Conservation (phyloP, 1,140 invertebrate species). For the Antheraea pernyi region DNA sequence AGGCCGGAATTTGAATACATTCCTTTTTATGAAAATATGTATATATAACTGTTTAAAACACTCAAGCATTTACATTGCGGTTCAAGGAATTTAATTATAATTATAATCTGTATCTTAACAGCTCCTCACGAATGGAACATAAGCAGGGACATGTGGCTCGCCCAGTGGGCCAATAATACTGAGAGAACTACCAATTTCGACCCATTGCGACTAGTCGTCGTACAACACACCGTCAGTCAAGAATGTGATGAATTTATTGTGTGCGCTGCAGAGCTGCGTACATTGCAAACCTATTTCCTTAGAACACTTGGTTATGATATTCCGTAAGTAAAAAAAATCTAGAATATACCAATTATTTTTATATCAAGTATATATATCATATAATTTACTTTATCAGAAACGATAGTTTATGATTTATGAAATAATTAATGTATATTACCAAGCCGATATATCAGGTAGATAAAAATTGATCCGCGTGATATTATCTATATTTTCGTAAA, state of each 20-base stretch:
- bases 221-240: constrained; percentile 55
- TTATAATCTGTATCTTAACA: constrained; percentile 15
- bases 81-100: no score
- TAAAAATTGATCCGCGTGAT: no score
- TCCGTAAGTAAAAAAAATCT: constrained; percentile 46
- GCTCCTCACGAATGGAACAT: constrained; percentile 63
- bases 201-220: constrained; percentile 52
- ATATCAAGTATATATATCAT: background rate
- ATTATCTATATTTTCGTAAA: no score
- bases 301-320: constrained; percentile 39
- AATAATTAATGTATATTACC: no score
- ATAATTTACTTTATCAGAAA: background rate
- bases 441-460: no score
- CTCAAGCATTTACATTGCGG: no score
- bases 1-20: no score
- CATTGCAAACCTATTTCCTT: constrained; percentile 46
- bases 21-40: no score
- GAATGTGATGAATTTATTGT: constrained; percentile 43
- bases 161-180: constrained; percentile 28
- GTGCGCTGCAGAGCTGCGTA: constrained; percentile 56
- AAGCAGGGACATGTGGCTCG: constrained; percentile 59
- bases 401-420: no score
- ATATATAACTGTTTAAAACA: no score
- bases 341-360: background rate
- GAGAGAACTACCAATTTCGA: constrained; percentile 23